These are phyloP conservation scores for Ellobium chinense DNA, from an alignment of 2,888 invertebrate genomes.

Conservation along the genomic window DNA sequence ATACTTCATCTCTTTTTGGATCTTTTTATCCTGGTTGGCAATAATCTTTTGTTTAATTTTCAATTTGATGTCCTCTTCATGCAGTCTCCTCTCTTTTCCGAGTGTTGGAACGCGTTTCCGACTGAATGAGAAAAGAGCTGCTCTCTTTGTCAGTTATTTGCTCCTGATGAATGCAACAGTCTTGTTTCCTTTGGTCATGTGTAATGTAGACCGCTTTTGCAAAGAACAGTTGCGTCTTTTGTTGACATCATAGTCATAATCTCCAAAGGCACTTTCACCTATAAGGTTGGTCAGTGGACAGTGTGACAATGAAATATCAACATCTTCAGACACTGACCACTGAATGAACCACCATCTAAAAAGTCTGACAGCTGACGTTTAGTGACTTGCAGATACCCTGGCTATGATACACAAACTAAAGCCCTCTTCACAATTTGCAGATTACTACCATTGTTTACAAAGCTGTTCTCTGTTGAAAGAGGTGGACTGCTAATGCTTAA, in stretches of 20 bases:
- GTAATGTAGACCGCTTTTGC: not conserved
- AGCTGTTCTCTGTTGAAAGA: not conserved
- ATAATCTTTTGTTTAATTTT: not conserved
- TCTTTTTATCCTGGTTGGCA: not conserved
- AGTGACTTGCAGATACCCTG: too few species aligned
- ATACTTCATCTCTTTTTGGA: not conserved
- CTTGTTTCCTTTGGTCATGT: not conserved
- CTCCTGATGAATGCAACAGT: too few species aligned
- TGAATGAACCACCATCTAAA: not conserved
- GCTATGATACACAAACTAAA: too few species aligned
- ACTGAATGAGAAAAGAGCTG: not conserved
- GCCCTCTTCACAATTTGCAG: not conserved
- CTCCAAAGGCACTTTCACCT: constrained; percentile 30
- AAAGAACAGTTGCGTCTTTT: constrained; percentile 21
- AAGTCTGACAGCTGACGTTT: not conserved
- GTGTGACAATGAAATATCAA: not conserved
- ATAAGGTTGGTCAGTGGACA: constrained; percentile 23
- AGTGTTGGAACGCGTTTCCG: not conserved
- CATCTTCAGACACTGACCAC: too few species aligned
- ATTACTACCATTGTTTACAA: too few species aligned
- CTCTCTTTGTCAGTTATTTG: not conserved
- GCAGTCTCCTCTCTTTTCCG: not conserved
- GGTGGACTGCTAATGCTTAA: not conserved
- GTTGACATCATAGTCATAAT: constrained; percentile 13
- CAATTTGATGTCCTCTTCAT: not conserved